Base-by-base conservation (phyloP, 2,113 vertebrate genomes). In the Paradisaea rubra region DNA sequence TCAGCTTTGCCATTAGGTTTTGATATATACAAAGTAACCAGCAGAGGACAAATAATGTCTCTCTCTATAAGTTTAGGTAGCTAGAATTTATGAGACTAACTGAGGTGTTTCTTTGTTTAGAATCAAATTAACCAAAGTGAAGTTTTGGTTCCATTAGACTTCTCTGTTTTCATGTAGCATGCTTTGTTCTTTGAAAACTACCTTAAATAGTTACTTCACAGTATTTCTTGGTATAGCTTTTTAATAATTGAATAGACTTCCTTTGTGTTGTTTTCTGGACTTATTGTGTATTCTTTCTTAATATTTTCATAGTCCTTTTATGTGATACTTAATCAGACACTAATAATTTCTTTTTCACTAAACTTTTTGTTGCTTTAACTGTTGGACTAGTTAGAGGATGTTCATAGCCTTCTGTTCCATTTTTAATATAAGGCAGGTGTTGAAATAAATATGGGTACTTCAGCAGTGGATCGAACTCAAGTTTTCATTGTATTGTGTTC, bases 61-160 rank as follows among this genome's bases (percentile, higher is more conserved):
- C 39, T 31, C 0, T 30, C 1, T 27, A 1, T 9, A 37, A 41
- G 1, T 31, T 47, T 28, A 37, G 3, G 10, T 37, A 30, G 4
- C 14, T 88, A 9, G 30, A 39, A 35, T 42, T 71, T 63, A 13
- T 27, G n/a, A 57, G 39, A 52, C 19, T 27, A 49, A 13, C 44
- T 33, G 44, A 13, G 6, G 8, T 39, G 17, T 30, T 78, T 49
- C 11, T 49, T 72, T 82, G 9, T 56, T 95, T n/a, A 15, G 42
- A 70, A 53, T 28, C 13, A 23, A 37, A 28, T 33, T 33, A 20
- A 63, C 7, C 8, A 15, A 37, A 69, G 20, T 22, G 7, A 53
- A 53, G 11, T 22, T 71, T 84, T n/a, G 6, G 21, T 53, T 24
- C 23, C 3, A 0, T 25, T 14, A 6, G 37, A 5, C 25, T 82